Base-by-base conservation (phyloP, 1,140 invertebrate species). In the Leptopilina boulardi region DNA sequence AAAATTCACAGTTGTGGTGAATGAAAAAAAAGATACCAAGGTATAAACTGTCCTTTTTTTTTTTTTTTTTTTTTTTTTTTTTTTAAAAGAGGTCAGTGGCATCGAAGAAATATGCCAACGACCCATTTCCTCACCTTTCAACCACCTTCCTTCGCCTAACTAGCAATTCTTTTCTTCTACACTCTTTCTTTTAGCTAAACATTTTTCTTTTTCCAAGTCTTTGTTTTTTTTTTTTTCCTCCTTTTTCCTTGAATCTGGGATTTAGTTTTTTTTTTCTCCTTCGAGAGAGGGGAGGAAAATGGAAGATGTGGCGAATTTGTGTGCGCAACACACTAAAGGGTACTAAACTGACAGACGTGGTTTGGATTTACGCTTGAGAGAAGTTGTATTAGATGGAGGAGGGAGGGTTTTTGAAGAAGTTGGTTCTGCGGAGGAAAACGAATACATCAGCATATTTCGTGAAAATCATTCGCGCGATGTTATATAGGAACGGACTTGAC, bases 391-490 rank as follows among this genome's bases (percentile, higher is more conserved):
- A 34, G 2, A 34, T 34, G 6, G 30, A 34, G n/a, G 6, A 34
- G 30, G 6, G 30, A 34, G 30, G 6, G 6, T 34, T 34, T 34
- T 34, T 34, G 30, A 34, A 6, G 30, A 34, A 15, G 56, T 79
- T 74, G 71, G 19, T 66, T 71, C 56, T 71, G 41, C n/a, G n/a
- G n/a, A n/a, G n/a, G 34, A 72, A 0, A 59, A 26, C 38, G 82
- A 82, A 83, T 80, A 82, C 79, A 83, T 83, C 82, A 83, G 77
- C 82, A 81, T 81, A 83, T 83, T 83, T 81, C 80, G 70, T 42
- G 26, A 51, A 79, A 80, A 80, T 54, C 51, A 77, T 83, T 78
- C 76, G 70, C 47, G 70, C 23, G 15, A 34, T 23, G 47, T 9
- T 38, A 9, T 2, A 38, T n/a, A n/a, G n/a, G n/a, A 11, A 71